Percentiles rank a stretch among this genome's conserved stretches.
Evolutionary conservation across 2,888 invertebrate genomes (phyloP).

Genomic region (Priocnemis perturbator): DNA sequence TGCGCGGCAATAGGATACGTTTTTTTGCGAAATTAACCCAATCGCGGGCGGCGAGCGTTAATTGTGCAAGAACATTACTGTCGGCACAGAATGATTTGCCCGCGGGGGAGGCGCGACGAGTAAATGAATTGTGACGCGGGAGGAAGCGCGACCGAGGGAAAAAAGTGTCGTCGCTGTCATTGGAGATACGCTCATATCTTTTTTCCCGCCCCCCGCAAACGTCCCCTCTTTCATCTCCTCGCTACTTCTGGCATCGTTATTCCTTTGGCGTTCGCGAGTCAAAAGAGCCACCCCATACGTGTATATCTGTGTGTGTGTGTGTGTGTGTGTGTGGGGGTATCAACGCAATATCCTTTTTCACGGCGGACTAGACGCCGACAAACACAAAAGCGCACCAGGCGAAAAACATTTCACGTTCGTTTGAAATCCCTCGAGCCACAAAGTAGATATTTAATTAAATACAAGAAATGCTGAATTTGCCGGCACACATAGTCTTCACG

Average conservation of each 20-base stretch:
- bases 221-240: constrained; percentile 10
- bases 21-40: no score
- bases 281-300: constrained; percentile 33
- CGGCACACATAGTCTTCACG: neutral
- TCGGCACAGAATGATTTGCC: no score
- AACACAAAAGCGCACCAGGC: constrained; percentile 10
- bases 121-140: no score
- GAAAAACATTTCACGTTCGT: constrained; percentile 40
- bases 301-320: no score
- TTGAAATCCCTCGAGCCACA: constrained; percentile 32
- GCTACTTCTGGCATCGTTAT: constrained; percentile 22
- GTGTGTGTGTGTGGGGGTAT: constrained; percentile 33
- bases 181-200: constrained; percentile 12
- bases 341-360: constrained; percentile 48
- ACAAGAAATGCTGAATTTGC: constrained; percentile 32
- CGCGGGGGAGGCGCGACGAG: no score
- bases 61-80: no score
- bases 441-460: constrained; percentile 50
- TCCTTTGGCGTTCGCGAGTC: constrained; percentile 12
- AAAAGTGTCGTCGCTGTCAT: no score
- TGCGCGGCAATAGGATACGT: no score
- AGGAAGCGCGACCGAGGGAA: no score
- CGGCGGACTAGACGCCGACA: constrained; percentile 15
- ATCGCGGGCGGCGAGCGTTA: no score
- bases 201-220: neutral